Percentiles rank a stretch among this genome's conserved stretches.
phyloP scores from a whole-genome alignment of 2,797 vertebrate species.

The Artibeus lituratus region DNA sequence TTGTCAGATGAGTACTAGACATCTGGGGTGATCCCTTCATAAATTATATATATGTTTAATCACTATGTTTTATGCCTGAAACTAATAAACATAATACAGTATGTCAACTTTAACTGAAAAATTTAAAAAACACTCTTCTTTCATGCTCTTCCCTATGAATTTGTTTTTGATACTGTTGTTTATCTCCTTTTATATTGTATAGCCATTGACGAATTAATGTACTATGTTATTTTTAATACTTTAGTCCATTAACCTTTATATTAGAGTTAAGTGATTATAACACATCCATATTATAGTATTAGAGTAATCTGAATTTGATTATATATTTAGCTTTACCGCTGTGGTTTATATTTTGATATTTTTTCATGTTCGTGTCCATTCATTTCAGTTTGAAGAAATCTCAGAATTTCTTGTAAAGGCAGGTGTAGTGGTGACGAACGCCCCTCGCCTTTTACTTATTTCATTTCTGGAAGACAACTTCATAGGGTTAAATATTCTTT shows the following conservation, averaged over 20 bases:
- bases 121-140: not conserved
- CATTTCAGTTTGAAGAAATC: not conserved
- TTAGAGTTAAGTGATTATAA: not conserved
- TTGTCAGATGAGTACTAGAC: not conserved
- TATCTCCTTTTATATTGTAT: not conserved
- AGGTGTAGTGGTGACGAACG: not conserved
- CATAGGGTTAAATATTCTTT: not conserved
- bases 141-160: not conserved
- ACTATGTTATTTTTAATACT: not conserved
- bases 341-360: not conserved
- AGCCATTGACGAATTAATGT: not conserved
- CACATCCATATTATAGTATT: not conserved
- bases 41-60: not conserved
- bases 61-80: not conserved
- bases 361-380: not conserved
- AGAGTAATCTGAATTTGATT: not conserved
- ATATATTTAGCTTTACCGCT: not conserved
- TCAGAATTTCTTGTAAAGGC: not conserved
- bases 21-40: not conserved
- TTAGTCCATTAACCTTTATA: not conserved
- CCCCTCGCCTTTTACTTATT: not conserved
- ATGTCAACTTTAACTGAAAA: not conserved
- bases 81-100: not conserved
- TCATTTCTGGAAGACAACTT: not conserved
- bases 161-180: not conserved